These are phyloP conservation scores for Idaea straminata DNA, from an alignment of 2,888 invertebrate species.

Conservation along the genomic window DNA sequence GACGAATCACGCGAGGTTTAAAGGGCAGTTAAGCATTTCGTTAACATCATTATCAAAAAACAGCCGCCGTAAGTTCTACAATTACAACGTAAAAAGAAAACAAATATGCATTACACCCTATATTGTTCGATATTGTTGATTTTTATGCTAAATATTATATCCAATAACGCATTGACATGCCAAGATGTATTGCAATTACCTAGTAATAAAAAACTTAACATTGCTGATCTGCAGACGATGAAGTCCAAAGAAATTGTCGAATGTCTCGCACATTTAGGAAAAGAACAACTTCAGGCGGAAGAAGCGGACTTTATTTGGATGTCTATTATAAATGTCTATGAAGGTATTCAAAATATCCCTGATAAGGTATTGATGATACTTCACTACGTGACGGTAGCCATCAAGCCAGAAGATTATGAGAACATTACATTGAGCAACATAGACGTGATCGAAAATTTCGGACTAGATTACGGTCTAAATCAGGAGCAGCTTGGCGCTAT, in stretches of 20 bases:
- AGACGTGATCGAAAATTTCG: conserved; percentile 79
- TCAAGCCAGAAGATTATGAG: conserved; percentile 67
- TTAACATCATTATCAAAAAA: conserved; percentile 11
- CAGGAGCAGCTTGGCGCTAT: conserved; percentile 66
- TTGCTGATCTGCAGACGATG: conserved; percentile 46
- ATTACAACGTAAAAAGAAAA: conserved; percentile 13
- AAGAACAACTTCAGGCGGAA: conserved; percentile 39
- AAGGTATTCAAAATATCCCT: conserved; percentile 60
- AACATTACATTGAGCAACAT: conserved; percentile 76
- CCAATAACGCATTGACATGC: conserved; percentile 39
- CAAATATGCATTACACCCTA: not conserved
- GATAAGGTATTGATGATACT: conserved; percentile 59
- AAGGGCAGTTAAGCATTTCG: conserved; percentile 9
- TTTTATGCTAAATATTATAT: conserved; percentile 13
- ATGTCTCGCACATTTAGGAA: conserved; percentile 60
- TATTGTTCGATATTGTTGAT: conserved; percentile 9
- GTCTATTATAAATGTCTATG: conserved; percentile 48
- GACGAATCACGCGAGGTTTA: conserved; percentile 1
- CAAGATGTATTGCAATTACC: conserved; percentile 49
- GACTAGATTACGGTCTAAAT: conserved; percentile 66
- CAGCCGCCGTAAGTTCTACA: conserved; percentile 3
- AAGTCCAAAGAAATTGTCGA: conserved; percentile 51
- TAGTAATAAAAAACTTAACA: conserved; percentile 35
- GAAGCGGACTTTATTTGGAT: conserved; percentile 65
- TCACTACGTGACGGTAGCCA: conserved; percentile 71